Evolutionary conservation across 2,797 vertebrate genomes (phyloP).

Genomic region (Chelonia mydas): DNA sequence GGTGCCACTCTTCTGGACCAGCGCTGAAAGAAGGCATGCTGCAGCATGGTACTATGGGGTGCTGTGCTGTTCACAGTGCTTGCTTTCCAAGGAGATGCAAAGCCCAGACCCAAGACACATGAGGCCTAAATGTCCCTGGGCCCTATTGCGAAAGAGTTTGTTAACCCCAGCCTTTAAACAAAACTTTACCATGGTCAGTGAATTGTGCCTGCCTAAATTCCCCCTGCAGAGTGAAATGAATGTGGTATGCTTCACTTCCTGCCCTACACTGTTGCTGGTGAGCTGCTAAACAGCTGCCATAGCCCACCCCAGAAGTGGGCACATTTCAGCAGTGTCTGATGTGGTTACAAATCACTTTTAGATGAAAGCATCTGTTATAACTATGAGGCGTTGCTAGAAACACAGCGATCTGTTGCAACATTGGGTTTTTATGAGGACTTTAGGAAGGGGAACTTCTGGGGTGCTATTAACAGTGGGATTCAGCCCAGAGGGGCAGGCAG

Average conservation of each 20-base stretch:
- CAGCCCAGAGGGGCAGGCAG: background rate
- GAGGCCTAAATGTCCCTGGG: too few relatives aligned
- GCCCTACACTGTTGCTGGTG: background rate
- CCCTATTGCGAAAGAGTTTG: background rate
- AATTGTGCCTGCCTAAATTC: background rate
- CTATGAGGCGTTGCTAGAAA: background rate
- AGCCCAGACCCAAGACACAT: rapidly evolving
- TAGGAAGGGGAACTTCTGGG: background rate
- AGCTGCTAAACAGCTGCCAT: background rate
- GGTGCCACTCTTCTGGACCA: background rate
- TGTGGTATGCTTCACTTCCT: background rate
- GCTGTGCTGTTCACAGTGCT: background rate
- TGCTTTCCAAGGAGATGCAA: background rate
- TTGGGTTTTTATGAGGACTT: background rate
- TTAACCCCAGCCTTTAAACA: background rate
- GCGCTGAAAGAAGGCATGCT: background rate
- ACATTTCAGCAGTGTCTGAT: background rate
- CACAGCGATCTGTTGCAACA: too few relatives aligned
- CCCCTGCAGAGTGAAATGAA: background rate
- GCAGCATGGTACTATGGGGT: background rate
- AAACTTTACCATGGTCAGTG: background rate
- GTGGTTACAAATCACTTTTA: background rate
- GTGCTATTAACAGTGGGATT: background rate
- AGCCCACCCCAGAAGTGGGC: background rate
- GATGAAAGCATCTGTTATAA: background rate